These are phyloP conservation scores for Macroglossus sobrinus DNA, from an alignment of 2,113 vertebrate species.

Conservation along the genomic window DNA sequence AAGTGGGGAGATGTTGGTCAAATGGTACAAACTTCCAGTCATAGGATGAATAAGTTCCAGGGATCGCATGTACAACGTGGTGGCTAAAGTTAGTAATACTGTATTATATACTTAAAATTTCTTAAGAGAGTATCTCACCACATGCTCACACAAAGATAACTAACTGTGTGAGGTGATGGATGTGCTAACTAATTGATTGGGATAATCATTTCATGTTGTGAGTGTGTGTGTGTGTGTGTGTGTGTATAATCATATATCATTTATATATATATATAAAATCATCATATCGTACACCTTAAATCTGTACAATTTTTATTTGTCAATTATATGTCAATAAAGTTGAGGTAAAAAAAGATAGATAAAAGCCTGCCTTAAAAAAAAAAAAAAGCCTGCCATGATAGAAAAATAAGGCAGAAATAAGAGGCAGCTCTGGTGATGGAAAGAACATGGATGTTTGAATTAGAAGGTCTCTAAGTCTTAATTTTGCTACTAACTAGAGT, in stretches of 20 bases:
- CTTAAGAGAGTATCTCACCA: not conserved
- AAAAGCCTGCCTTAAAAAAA: not conserved
- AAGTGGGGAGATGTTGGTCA: not conserved
- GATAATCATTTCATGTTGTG: not conserved
- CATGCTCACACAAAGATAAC: not conserved
- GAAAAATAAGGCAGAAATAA: not conserved
- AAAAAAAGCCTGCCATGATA: not conserved
- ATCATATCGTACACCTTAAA: not conserved
- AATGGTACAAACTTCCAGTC: not conserved
- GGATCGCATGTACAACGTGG: not conserved
- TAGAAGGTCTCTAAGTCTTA: not conserved
- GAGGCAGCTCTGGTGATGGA: not conserved
- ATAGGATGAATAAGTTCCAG: not conserved
- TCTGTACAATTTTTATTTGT: not conserved
- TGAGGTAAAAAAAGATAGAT: not conserved
- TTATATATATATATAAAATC: not conserved
- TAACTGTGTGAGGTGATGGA: not conserved
- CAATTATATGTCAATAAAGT: not conserved
- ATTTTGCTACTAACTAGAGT: not conserved
- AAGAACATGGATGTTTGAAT: not conserved
- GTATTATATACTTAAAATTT: not conserved
- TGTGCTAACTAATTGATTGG: not conserved
- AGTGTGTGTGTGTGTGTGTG: no score
- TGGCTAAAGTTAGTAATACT: not conserved
- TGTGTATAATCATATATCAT: no score